Conservation (phyloP, 2,888 invertebrate species). For the Polia nebulosa region DNA sequence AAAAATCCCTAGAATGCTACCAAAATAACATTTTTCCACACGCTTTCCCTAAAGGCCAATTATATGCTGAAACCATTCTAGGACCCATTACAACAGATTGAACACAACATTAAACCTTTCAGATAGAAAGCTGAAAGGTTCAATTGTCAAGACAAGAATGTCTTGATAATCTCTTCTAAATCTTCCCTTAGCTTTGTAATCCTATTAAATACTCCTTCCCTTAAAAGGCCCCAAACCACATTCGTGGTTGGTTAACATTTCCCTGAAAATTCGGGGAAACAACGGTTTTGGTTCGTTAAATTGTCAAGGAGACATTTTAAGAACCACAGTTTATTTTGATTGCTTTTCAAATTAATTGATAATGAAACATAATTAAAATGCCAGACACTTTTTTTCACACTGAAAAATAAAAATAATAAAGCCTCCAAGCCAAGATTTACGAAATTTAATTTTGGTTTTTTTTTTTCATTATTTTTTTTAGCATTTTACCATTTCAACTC, state of each 20-base stretch:
- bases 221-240: background rate
- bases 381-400: background rate
- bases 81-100: background rate
- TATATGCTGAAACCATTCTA: background rate
- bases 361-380: background rate
- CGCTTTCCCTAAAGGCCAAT: background rate
- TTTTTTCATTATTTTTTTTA: too few species aligned
- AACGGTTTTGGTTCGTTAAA: background rate
- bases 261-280: background rate
- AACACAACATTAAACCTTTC: too few species aligned
- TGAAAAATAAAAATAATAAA: too few species aligned
- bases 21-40: background rate
- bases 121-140: too few species aligned
- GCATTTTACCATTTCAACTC: too few species aligned
- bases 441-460: too few species aligned
- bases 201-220: background rate
- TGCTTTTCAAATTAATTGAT: constrained; percentile 5
- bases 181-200: constrained; percentile 14
- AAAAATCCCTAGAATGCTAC: background rate
- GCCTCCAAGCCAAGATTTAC: too few species aligned
- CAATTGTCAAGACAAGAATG: too few species aligned
- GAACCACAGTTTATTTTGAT: constrained; percentile 12
- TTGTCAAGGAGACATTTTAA: constrained; percentile 7
- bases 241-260: constrained; percentile 12
- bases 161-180: background rate